A percentile compares a stretch with the other conserved stretches of the same genome.
phyloP scores from a whole-genome alignment of 2,888 invertebrate genomes.

The Pterobdella sp. region DNA sequence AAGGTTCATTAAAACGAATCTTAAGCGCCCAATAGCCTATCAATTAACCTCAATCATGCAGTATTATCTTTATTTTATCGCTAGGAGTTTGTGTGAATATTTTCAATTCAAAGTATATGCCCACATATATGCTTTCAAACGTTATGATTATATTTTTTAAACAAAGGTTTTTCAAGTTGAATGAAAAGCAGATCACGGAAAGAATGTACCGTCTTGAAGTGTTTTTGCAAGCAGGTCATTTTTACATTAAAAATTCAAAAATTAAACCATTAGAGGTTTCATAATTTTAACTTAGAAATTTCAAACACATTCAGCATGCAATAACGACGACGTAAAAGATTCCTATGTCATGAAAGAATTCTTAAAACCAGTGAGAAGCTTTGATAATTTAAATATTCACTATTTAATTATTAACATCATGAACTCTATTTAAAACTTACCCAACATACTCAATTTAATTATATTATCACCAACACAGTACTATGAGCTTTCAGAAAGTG shows the following conservation, averaged over 20 bases:
- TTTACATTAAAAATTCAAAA: not conserved
- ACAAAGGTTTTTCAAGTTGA: not conserved
- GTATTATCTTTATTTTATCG: not conserved
- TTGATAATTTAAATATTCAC: not conserved
- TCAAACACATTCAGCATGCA: slow-evolving; percentile 6
- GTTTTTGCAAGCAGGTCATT: not conserved
- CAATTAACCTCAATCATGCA: not conserved
- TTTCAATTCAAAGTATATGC: too few relatives aligned
- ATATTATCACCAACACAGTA: too few relatives aligned
- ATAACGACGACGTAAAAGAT: not conserved
- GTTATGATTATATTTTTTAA: too few relatives aligned
- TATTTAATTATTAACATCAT: not conserved
- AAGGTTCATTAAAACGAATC: slow-evolving; percentile 65
- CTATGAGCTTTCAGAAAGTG: too few relatives aligned
- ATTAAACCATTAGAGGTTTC: not conserved
- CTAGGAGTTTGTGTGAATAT: not conserved
- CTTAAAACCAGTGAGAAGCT: not conserved
- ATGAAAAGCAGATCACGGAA: not conserved
- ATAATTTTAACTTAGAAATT: not conserved
- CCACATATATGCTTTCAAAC: too few relatives aligned
- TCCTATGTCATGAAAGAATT: slow-evolving; percentile 13
- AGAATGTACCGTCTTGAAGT: not conserved
- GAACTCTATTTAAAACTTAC: not conserved
- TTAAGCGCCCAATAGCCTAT: not conserved
- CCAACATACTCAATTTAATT: not conserved